phyloP scores from a whole-genome alignment of 2,888 invertebrate species.

The Melinaea menophilus region DNA sequence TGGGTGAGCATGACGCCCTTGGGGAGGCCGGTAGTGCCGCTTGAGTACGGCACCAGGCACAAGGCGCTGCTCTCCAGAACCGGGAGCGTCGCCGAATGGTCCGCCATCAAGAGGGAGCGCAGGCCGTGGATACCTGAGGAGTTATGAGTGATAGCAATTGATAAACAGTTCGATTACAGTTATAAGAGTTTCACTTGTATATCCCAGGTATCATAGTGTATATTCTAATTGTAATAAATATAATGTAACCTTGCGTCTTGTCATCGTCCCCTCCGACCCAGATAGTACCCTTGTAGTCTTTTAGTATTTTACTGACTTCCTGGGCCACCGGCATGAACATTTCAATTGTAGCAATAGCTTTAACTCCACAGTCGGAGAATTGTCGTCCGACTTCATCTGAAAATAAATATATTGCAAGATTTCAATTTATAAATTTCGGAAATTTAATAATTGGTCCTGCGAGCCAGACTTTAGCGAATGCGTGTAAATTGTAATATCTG shows the following conservation, averaged over 20 bases:
- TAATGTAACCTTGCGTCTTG: constrained; percentile 48
- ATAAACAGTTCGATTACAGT: too few relatives aligned
- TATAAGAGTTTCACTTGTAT: too few relatives aligned
- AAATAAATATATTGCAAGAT: constrained; percentile 30
- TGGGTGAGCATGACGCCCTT: constrained; percentile 88
- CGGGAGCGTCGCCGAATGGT: constrained; percentile 64
- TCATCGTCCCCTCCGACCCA: constrained; percentile 81
- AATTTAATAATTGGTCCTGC: too few relatives aligned
- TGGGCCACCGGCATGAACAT: constrained; percentile 79
- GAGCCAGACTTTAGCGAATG: too few relatives aligned
- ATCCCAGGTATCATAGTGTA: too few relatives aligned
- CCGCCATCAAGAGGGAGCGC: constrained; percentile 61
- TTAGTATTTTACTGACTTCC: constrained; percentile 73
- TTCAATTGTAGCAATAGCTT: constrained; percentile 81
- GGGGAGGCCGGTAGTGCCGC: constrained; percentile 88
- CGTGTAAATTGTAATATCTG: too few relatives aligned
- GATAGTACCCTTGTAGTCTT: constrained; percentile 79
- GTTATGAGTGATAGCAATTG: too few relatives aligned
- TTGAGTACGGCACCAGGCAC: constrained; percentile 80
- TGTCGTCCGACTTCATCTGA: constrained; percentile 81
- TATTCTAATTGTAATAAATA: too few relatives aligned
- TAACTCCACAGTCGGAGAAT: constrained; percentile 80
- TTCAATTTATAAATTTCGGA: too few relatives aligned
- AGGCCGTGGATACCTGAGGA: constrained; percentile 67
- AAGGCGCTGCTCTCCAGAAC: constrained; percentile 68